Conservation (phyloP, 2,888 invertebrate species). For the Nysson spinosus region DNA sequence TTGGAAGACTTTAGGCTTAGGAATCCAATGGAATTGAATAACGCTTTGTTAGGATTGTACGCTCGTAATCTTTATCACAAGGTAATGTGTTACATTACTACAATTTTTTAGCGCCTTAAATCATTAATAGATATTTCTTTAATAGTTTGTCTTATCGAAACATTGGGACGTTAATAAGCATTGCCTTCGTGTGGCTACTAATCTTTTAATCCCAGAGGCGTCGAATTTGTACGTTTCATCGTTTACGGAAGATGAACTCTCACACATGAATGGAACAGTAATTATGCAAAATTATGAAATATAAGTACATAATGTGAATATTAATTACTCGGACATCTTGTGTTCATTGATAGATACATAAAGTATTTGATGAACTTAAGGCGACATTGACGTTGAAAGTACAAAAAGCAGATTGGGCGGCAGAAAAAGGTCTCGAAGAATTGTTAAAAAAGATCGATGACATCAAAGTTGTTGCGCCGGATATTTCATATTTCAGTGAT, state of each 20-base stretch:
- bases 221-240: conserved; percentile 62
- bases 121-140: conserved; percentile 1
- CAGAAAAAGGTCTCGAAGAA: conserved; percentile 22
- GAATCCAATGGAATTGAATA: conserved; percentile 45
- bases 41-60: conserved; percentile 61
- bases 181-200: conserved; percentile 53
- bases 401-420: conserved; percentile 43
- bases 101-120: not conserved
- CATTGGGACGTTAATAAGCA: conserved; percentile 40
- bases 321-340: not conserved
- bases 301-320: not conserved
- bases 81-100: conserved; percentile 35
- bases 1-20: conserved; percentile 29
- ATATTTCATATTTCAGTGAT: conserved; percentile 37
- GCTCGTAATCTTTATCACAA: conserved; percentile 59
- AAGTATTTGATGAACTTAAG: conserved; percentile 53
- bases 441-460: conserved; percentile 53
- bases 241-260: conserved; percentile 49
- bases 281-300: conserved; percentile 6
- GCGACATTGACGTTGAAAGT: conserved; percentile 51
- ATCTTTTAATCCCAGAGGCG: conserved; percentile 57
- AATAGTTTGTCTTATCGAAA: conserved; percentile 56
- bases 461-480: conserved; percentile 54
- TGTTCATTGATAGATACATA: conserved; percentile 42
- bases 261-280: conserved; percentile 50